A percentile compares a stretch with the other conserved stretches of the same genome.
These are phyloP conservation scores for Barnardius zonarius DNA, from an alignment of 2,113 vertebrate genomes.

Conservation along the genomic window DNA sequence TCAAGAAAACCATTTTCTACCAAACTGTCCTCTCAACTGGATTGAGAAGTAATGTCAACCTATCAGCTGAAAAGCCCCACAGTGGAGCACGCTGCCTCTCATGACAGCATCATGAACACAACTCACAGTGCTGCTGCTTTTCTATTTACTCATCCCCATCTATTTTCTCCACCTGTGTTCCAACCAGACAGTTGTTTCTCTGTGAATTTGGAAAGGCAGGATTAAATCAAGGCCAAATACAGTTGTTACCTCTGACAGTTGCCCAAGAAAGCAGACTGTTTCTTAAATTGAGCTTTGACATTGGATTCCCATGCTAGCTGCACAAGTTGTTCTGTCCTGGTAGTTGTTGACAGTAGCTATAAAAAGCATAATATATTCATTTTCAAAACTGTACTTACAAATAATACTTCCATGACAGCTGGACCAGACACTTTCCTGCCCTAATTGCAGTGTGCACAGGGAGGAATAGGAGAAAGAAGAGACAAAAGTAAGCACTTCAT, in stretches of 20 bases:
- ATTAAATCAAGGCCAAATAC: slow-evolving; percentile 18
- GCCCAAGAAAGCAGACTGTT: slow-evolving; percentile 20
- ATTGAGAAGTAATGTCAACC: background rate
- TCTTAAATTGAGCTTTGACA: slow-evolving; percentile 25
- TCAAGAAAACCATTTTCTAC: background rate
- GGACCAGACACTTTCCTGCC: slow-evolving; percentile 11
- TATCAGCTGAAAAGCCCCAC: background rate
- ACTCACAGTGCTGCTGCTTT: background rate
- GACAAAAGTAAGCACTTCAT: background rate
- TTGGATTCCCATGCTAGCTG: slow-evolving; percentile 30
- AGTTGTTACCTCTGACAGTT: background rate
- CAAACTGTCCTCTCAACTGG: background rate
- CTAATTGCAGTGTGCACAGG: background rate
- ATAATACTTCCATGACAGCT: slow-evolving; percentile 31
- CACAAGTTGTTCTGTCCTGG: slow-evolving; percentile 47
- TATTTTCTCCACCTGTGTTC: background rate
- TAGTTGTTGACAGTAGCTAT: slow-evolving; percentile 56
- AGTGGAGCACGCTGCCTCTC: background rate
- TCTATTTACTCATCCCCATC: background rate
- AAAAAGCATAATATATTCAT: slow-evolving; percentile 65
- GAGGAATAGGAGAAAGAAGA: background rate
- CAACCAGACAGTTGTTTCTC: background rate
- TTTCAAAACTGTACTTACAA: slow-evolving; percentile 41
- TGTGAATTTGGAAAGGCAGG: background rate
- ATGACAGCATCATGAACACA: rapidly evolving